phyloP scores from a whole-genome alignment of 2,797 vertebrate genomes.

The Tamandua tetradactyla region DNA sequence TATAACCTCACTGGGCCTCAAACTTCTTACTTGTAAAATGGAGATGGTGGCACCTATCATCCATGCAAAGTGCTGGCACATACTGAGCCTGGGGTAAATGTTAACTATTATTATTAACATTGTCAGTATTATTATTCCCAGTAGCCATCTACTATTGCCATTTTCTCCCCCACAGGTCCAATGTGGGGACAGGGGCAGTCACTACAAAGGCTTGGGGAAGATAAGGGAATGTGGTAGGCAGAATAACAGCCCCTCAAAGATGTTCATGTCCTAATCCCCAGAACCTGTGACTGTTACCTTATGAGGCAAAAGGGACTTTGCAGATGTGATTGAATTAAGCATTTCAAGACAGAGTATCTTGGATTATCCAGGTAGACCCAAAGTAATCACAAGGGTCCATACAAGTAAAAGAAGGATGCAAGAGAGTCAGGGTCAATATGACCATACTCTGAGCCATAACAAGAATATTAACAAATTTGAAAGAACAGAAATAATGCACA shows the following conservation, averaged over 20 bases:
- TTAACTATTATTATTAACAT: background rate
- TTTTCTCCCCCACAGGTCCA: constrained; percentile 7
- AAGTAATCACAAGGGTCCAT: background rate
- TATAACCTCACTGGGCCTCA: background rate
- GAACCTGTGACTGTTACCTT: background rate
- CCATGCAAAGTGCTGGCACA: background rate
- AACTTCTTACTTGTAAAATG: background rate
- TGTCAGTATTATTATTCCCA: background rate
- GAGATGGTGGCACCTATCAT: background rate
- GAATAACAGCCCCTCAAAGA: background rate
- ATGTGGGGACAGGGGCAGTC: background rate
- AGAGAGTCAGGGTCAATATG: background rate
- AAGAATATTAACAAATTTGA: constrained; percentile 36
- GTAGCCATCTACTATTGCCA: background rate
- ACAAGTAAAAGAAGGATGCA: background rate
- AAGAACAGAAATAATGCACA: constrained; percentile 6
- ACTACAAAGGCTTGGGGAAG: background rate
- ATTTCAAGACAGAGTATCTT: background rate
- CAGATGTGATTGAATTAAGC: background rate
- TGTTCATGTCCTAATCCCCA: background rate
- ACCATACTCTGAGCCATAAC: background rate
- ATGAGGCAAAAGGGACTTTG: background rate
- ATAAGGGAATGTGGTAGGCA: background rate
- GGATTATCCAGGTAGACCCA: background rate
- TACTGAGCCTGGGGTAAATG: background rate